Conservation (phyloP, 2,888 invertebrate species). For the Epistrophe eligans region DNA sequence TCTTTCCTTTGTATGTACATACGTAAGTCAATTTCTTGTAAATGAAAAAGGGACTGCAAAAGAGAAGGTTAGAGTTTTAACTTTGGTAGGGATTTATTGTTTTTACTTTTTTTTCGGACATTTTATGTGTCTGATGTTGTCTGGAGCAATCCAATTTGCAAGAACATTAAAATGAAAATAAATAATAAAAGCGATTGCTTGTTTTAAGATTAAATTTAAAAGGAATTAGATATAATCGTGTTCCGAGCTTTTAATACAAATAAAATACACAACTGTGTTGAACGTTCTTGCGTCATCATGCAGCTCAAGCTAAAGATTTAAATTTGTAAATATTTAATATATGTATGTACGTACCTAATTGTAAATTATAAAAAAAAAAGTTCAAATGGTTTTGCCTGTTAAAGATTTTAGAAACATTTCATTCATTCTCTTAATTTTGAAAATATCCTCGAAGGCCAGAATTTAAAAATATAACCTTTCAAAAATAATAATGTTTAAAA, state of each 20-base stretch:
- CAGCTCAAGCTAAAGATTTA: too few species aligned
- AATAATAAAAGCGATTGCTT: not conserved
- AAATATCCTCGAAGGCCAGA: too few species aligned
- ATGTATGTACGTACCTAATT: too few species aligned
- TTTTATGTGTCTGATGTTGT: not conserved
- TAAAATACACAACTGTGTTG: too few species aligned
- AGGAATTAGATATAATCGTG: not conserved
- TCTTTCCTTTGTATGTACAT: not conserved
- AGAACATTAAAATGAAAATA: conserved; percentile 3
- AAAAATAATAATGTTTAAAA: too few species aligned
- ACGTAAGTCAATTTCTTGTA: not conserved
- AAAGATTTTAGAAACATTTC: too few species aligned
- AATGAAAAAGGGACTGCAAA: not conserved
- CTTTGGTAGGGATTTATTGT: not conserved
- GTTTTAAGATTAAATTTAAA: not conserved
- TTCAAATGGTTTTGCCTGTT: too few species aligned
- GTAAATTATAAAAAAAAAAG: too few species aligned
- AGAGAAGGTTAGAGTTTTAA: not conserved
- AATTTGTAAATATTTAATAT: too few species aligned
- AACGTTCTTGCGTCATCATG: too few species aligned
- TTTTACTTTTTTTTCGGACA: not conserved
- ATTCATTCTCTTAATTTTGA: too few species aligned
- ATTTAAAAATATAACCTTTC: too few species aligned
- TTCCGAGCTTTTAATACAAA: not conserved
- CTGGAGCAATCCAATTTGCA: not conserved